phyloP scores from a whole-genome alignment of 2,797 vertebrate genomes.

The Typhlichthys eigenmanni region DNA sequence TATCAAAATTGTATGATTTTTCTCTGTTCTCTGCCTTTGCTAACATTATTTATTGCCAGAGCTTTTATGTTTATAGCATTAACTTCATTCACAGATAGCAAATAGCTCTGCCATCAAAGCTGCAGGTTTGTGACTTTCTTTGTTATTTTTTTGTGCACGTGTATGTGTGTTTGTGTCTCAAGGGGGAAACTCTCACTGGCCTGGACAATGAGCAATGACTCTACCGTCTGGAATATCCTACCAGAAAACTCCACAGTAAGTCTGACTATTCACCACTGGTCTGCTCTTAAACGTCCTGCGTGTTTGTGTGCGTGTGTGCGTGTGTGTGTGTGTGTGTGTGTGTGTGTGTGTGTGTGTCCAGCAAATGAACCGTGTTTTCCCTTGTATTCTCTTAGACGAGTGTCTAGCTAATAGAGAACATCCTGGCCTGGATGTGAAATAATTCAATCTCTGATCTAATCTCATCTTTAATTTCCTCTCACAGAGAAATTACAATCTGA shows the following conservation, averaged over 20 bases:
- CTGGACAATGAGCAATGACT: conserved; percentile 92
- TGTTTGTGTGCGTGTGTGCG: conserved; percentile 6
- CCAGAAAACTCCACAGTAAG: conserved; percentile 90
- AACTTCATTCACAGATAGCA: conserved; percentile 4
- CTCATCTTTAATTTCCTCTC: conserved; percentile 72
- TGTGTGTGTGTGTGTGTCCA: conserved; percentile 20
- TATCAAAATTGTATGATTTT: too few species aligned
- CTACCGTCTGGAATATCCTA: conserved; percentile 88
- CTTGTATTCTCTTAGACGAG: conserved; percentile 55
- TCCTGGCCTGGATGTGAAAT: conserved; percentile 78
- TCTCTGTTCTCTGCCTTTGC: too few species aligned
- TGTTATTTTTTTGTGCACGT: conserved; percentile 23
- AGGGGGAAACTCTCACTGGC: conserved; percentile 78
- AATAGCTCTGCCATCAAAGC: neutral
- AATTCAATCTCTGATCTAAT: conserved; percentile 78
- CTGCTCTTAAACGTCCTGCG: conserved; percentile 15
- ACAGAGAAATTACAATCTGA: conserved; percentile 58
- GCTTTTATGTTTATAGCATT: too few species aligned
- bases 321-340: conserved; percentile 10
- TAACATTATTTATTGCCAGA: too few species aligned
- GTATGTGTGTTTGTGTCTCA: conserved; percentile 46
- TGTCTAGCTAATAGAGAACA: conserved; percentile 78
- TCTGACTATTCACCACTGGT: conserved; percentile 34
- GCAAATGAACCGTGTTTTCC: conserved; percentile 42
- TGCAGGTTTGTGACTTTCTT: conserved; percentile 17